A percentile compares a stretch with the other conserved stretches of the same genome.
Evolutionary conservation across 2,113 vertebrate genomes (phyloP).

Genomic region (Tachysurus fulvidraco): DNA sequence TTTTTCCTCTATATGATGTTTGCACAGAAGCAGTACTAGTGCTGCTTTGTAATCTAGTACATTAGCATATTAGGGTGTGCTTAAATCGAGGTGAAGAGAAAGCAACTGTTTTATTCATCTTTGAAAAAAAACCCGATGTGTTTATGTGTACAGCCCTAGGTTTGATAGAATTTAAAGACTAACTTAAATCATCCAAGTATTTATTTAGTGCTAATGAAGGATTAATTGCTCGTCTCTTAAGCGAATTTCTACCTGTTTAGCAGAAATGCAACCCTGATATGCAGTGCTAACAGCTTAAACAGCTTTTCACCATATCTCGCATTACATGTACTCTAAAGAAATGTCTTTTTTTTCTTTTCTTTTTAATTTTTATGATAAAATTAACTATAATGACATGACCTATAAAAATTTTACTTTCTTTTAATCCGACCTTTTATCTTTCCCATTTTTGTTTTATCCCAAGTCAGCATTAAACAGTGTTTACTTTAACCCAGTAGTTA

Average conservation of each 20-base stretch:
- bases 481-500: not conserved
- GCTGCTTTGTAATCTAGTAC: not conserved
- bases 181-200: not conserved
- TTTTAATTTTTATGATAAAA: not conserved
- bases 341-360: not conserved
- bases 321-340: not conserved
- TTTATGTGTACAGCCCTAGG: not conserved
- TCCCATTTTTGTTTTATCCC: not conserved
- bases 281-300: conserved; percentile 32
- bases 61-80: not conserved
- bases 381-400: not conserved
- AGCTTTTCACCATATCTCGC: conserved; percentile 27
- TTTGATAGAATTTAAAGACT: conserved; percentile 19
- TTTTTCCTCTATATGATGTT: not conserved
- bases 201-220: conserved; percentile 44
- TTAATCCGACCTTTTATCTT: not conserved
- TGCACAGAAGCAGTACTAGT: not conserved
- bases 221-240: conserved; percentile 37
- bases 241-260: conserved; percentile 12
- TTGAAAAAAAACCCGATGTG: not conserved
- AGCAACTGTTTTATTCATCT: not conserved
- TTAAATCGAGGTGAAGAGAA: not conserved
- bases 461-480: not conserved
- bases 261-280: conserved; percentile 34
- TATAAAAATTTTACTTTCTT: not conserved